Evolutionary conservation across 1,140 invertebrate species (phyloP), one percentile per base, ranked within the genome.

Genomic region (Hestina assimilis): DNA sequence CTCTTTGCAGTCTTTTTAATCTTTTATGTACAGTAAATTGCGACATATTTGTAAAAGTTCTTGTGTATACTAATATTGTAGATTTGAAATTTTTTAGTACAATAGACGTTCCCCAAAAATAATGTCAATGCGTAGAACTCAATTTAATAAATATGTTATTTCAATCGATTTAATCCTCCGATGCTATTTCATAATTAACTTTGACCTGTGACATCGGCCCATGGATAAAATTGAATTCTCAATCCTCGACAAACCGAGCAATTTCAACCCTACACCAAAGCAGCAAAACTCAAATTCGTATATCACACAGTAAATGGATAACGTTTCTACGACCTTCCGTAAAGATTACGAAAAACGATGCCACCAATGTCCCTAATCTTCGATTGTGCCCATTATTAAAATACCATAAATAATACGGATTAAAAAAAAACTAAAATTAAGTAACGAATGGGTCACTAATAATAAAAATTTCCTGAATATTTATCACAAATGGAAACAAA

Each of bases 141-240:
- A 48, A 42, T 41, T 50, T 41, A 53, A 51, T 52, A 53, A 59
- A 53, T 24, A 59, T 17, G n/a, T 45, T 55, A 14, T 15, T 28
- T 53, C 24, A 46, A 41, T 41, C 43, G 46, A 53, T 59, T 53
- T 53, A 52, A 47, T 53, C 42, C 57, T 21, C 50, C 12, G 35
- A 28, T 45, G 55, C 47, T 40, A 40, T 58, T 58, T 51, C 43
- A 58, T 53, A 59, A 59, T 59, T 59, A 59, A 38, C 57, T 59
- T 47, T 59, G 42, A 59, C 57, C 57, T 53, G 50, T 24, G 33
- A 53, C 57, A 59, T 41, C 31, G 48, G 47, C 56, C 43, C 50
- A 53, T 59, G 48, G 45, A 58, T 69, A 59, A 59, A 65, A 65
- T 58, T 52, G 48, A 64, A 68, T 68, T 59, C 55, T 54, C 50